These are phyloP conservation scores for Anarhynchus alexandrinus DNA, from an alignment of 2,113 vertebrate genomes.

Conservation along the genomic window DNA sequence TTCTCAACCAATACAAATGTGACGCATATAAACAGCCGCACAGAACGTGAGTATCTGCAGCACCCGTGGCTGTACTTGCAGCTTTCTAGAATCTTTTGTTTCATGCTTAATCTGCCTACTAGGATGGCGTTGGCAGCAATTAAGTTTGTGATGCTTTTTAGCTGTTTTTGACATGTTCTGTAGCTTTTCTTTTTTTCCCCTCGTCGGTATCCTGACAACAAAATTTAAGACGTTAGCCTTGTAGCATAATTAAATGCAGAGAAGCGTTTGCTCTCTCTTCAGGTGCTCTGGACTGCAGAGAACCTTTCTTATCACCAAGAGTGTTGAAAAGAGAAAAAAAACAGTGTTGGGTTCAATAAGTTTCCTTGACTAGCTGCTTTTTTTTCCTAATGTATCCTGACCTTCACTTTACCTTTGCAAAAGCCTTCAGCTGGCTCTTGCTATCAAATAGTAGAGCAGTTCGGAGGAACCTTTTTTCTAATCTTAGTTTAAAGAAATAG, in stretches of 20 bases:
- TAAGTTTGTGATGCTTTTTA: not conserved
- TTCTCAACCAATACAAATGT: not conserved
- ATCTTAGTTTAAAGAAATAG: not conserved
- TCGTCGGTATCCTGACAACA: not conserved
- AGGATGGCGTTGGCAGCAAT: not conserved
- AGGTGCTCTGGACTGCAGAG: not conserved
- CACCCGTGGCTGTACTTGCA: not conserved
- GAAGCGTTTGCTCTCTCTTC: not conserved
- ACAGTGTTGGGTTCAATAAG: not conserved
- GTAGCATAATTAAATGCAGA: not conserved
- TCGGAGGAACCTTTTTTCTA: not conserved
- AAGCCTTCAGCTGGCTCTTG: not conserved
- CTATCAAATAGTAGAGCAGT: not conserved
- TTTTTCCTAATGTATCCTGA: accelerated
- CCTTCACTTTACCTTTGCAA: too few species aligned
- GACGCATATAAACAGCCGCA: not conserved
- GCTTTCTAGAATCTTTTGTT: not conserved
- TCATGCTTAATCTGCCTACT: accelerated
- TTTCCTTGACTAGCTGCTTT: not conserved
- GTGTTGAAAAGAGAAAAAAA: not conserved
- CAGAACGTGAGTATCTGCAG: not conserved
- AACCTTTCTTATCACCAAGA: not conserved
- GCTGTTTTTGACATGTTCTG: not conserved
- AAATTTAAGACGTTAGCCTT: too few species aligned
- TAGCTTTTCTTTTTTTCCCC: too few species aligned